These are phyloP conservation scores for Blera fallax DNA, from an alignment of 2,888 invertebrate genomes.

Conservation along the genomic window DNA sequence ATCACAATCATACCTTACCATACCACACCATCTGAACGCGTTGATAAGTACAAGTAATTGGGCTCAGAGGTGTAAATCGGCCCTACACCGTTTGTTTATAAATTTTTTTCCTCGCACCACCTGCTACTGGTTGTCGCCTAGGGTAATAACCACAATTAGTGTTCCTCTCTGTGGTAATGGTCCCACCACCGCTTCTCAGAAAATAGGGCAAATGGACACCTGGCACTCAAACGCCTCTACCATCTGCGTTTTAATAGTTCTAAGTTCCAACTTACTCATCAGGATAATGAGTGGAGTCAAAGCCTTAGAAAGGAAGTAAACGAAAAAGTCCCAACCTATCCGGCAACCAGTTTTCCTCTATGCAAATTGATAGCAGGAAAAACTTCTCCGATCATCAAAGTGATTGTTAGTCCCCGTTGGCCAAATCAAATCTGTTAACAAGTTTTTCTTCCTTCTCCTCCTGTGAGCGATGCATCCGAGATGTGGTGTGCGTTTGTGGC, in stretches of 20 bases:
- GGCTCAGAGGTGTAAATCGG: no score
- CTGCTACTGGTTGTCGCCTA: no score
- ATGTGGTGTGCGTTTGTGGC: not conserved
- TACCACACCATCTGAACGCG: no score
- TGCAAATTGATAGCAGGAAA: conserved; percentile 65
- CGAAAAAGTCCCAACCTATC: not conserved
- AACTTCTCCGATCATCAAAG: conserved; percentile 64
- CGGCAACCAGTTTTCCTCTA: conserved; percentile 14
- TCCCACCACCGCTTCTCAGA: not conserved
- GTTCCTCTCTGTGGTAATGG: no score
- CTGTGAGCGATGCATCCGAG: not conserved
- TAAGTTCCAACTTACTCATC: conserved; percentile 5
- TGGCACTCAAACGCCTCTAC: no score
- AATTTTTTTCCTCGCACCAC: no score
- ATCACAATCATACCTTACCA: no score
- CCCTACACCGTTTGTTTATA: no score
- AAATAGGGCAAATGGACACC: conserved; percentile 1
- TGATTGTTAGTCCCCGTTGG: conserved; percentile 68
- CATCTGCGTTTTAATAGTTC: not conserved
- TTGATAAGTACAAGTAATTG: no score
- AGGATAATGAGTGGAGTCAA: conserved; percentile 50
- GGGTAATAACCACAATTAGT: no score
- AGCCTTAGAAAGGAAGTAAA: not conserved
- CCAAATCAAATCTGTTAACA: conserved; percentile 71
- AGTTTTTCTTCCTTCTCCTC: conserved; percentile 60